Conservation (phyloP, 1,140 invertebrate genomes). For the Listronotus oregonensis region DNA sequence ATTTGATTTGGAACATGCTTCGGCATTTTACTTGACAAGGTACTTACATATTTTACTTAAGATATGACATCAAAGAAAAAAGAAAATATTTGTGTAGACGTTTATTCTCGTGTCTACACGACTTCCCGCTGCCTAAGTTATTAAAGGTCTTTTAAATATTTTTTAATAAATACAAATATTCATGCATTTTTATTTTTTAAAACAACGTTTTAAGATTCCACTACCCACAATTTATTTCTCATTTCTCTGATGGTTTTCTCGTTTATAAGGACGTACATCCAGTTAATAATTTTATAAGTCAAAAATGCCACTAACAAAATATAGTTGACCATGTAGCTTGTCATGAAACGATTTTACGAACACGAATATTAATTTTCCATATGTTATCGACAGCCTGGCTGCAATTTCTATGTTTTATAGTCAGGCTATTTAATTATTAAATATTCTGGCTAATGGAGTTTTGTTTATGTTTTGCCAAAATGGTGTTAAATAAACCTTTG, state of each 20-base stretch:
- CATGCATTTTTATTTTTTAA: conserved; percentile 25
- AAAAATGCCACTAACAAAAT: conserved; percentile 29
- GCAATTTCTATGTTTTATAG: background rate
- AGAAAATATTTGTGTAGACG: conserved; percentile 20
- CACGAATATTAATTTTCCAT: conserved; percentile 31
- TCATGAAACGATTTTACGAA: conserved; percentile 34
- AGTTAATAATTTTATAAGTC: conserved; percentile 31
- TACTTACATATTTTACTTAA: too few relatives aligned
- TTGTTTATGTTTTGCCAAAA: too few relatives aligned
- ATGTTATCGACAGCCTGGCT: conserved; percentile 23
- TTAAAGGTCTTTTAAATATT: conserved; percentile 25
- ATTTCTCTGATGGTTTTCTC: conserved; percentile 20
- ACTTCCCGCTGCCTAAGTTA: conserved; percentile 20
- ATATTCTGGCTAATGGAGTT: too few relatives aligned
- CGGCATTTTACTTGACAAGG: too few relatives aligned
- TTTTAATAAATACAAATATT: conserved; percentile 29
- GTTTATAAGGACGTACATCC: conserved; percentile 23
- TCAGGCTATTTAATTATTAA: too few relatives aligned
- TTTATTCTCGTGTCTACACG: conserved; percentile 21
- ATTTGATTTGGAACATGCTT: too few relatives aligned
- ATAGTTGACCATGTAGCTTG: conserved; percentile 28
- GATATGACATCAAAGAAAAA: too few relatives aligned
- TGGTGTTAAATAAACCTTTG: too few relatives aligned
- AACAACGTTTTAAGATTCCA: conserved; percentile 17
- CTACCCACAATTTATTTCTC: conserved; percentile 1